Conservation (phyloP, 2,888 invertebrate genomes). For the Orthosia cruda region DNA sequence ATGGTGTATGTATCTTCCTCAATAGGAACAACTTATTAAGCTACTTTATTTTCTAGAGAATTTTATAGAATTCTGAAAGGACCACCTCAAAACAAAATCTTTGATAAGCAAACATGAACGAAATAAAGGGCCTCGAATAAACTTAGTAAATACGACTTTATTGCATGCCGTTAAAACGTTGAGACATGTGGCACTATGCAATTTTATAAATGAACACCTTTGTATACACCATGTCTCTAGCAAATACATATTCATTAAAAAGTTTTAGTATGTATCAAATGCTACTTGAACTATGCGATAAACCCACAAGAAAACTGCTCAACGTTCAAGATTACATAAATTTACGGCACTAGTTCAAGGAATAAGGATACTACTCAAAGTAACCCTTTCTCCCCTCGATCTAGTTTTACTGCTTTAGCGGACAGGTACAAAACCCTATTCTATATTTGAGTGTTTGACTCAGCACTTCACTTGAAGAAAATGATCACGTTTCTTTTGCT, state of each 20-base stretch:
- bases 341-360: slow-evolving; percentile 21
- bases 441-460: slow-evolving; percentile 22
- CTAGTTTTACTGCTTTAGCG: slow-evolving; percentile 26
- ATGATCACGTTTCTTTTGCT: slow-evolving; percentile 18
- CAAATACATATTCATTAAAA: too few relatives aligned
- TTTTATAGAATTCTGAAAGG: neutral
- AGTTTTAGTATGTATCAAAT: slow-evolving; percentile 14
- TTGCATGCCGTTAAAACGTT: neutral
- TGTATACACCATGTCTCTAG: too few relatives aligned
- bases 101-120: neutral
- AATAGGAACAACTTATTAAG: neutral
- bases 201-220: too few relatives aligned
- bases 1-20: too few relatives aligned
- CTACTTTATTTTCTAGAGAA: neutral
- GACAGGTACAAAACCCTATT: slow-evolving; percentile 12
- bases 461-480: slow-evolving; percentile 34
- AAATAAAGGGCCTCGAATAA: neutral
- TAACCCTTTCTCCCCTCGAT: slow-evolving; percentile 50
- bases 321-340: slow-evolving; percentile 49
- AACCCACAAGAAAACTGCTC: slow-evolving; percentile 27
- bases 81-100: neutral
- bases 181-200: too few relatives aligned
- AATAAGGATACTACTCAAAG: slow-evolving; percentile 30
- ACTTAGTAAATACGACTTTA: neutral
- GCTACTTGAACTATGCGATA: slow-evolving; percentile 43